Conservation (phyloP, 1,140 invertebrate genomes). For the Acromyrmex charruanus region DNA sequence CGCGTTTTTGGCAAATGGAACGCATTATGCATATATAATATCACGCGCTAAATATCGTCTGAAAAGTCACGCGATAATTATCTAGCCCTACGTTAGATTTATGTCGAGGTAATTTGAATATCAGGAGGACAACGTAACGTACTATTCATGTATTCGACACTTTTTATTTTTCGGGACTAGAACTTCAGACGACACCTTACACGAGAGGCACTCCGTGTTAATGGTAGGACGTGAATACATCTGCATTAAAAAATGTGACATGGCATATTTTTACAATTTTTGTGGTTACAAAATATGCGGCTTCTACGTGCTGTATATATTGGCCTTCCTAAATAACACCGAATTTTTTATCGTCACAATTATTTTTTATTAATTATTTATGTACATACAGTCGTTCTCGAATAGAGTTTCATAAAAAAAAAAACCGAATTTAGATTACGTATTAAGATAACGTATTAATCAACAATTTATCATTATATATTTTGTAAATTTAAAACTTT, state of each 20-base stretch:
- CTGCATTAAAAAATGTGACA: slow-evolving; percentile 50
- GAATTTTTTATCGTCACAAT: neutral
- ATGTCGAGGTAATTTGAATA: slow-evolving; percentile 56
- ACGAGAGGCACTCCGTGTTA: slow-evolving; percentile 32
- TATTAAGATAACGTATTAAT: neutral
- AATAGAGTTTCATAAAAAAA: neutral
- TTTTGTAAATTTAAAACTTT: slow-evolving; percentile 8
- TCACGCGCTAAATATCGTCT: neutral
- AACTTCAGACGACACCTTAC: slow-evolving; percentile 38
- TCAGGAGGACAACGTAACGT: slow-evolving; percentile 49
- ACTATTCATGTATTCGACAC: slow-evolving; percentile 54
- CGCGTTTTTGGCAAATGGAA: slow-evolving; percentile 42
- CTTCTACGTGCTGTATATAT: slow-evolving; percentile 11
- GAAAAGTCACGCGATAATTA: slow-evolving; percentile 55
- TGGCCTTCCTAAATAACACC: neutral
- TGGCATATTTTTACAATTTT: slow-evolving; percentile 57
- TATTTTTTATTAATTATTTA: slow-evolving; percentile 22
- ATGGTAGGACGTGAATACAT: slow-evolving; percentile 49
- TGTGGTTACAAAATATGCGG: slow-evolving; percentile 9
- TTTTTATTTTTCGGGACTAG: slow-evolving; percentile 51
- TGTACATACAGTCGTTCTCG: neutral
- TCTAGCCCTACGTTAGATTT: slow-evolving; percentile 45
- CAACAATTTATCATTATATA: neutral
- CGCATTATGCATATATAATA: slow-evolving; percentile 37
- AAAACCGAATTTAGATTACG: neutral